Base-by-base conservation (phyloP, 2,888 invertebrate species). In the Perizoma flavofasciatum region DNA sequence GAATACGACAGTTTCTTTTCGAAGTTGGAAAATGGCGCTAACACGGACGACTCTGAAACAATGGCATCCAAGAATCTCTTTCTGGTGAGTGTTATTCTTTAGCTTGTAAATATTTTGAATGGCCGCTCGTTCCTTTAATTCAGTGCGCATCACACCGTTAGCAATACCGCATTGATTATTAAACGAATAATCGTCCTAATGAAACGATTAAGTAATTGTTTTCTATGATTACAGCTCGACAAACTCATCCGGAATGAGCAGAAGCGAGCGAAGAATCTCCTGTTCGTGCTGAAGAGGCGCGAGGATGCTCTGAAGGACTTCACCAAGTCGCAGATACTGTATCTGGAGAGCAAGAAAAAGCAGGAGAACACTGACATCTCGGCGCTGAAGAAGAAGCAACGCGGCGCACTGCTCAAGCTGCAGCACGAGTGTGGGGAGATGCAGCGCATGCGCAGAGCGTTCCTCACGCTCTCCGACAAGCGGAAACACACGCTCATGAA, bases 361-460 rank as follows among this genome's bases (percentile, higher is more conserved):
- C 88, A 87, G 43, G 89, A 89, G 3, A 89, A 89, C 54, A 90
- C 81, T 0, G 92, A 91, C 66, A 86, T 89, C 63, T 84, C 92
- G 0, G 86, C 94, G 6, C 89, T 95, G 10, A 94, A 94, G 72
- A 95, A 95, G 73, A 94, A 94, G 67, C 95, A 95, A 76, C 88
- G 95, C 48, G 95, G 94, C 0, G 88, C 95, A 10, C 80, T 95
- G 55, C 81, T 95, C 44, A 94, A 94, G 74, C 82, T 95, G 39
- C 93, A 95, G 62, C 94, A 95, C 75, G 95, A 95, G 73, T 94
- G 94, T 77, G 94, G 94, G 49, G 95, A 95, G 81, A 94, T 95
- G 89, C 93, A 94, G 73, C 90, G 94, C 72, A 92, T 92, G 88
- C 83, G 90, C 5, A 90, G 88, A 69, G 88, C 90, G 5, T 71